Base-by-base conservation (phyloP, 2,797 vertebrate species). In the Argyrosomus regius region DNA sequence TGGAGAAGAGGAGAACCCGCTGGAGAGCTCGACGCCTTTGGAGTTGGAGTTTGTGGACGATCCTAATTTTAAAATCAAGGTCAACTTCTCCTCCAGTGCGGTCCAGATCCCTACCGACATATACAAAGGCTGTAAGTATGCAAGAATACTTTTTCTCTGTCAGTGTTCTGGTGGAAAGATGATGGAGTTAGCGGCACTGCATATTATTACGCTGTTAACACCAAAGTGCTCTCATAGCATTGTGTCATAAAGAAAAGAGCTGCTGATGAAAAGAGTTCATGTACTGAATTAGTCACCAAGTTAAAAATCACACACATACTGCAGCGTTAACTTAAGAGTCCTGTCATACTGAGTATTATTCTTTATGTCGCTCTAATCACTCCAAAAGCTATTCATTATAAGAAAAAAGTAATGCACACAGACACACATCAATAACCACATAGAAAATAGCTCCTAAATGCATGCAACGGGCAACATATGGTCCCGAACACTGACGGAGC, bases 31-130 rank as follows among this genome's bases (percentile, higher is more conserved):
- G 2, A 93, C 94, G 65, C 96, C 97, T 59, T 89, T 99, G 81
- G 96, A 97, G 88, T 91, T 99, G 93, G 97, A 99, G 88, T 99
- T 99, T 92, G 94, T 96, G 1, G 97, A 98, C 0, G 98, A 99
- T 56, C 84, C 93, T 31, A 98, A 98, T 95, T 99, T 99, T 92
- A 99, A 98, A 92, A 98, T 97, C 91, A 98, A 97, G 93, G 98
- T 99, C 94, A 99, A 99, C 96, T 99, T 98, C 89, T 98, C 97
- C 0, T 97, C 97, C 4, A 97, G 98, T 2, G 98, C 98, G 0
- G 98, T 99, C 81, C 98, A 99, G 96, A 99, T 99, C 91, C 98
- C 98, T 41, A 99, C 98, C 22, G 98, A 99, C 93, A 99, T 99
- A 94, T 99, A 99, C 96, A 99, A 99, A 95, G 98, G 98, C 96